These are phyloP conservation scores for Netelia inedita DNA, from an alignment of 2,888 invertebrate genomes.

Conservation along the genomic window DNA sequence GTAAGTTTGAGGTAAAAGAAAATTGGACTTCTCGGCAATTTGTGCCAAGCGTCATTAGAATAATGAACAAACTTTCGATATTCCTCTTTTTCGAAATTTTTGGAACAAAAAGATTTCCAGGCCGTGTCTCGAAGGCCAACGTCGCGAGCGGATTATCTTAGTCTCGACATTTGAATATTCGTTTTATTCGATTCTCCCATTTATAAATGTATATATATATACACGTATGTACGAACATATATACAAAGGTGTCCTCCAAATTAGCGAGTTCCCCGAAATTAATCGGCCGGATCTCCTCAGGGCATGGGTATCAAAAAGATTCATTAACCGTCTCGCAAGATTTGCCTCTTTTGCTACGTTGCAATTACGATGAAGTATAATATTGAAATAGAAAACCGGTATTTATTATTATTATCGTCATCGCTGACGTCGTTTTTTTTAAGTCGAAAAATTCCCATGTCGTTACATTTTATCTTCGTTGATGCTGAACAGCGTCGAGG, in stretches of 20 bases:
- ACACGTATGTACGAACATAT: background rate
- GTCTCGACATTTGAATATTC: constrained; percentile 38
- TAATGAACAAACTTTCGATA: background rate
- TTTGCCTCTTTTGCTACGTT: background rate
- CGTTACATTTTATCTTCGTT: background rate
- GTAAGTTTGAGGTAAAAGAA: background rate
- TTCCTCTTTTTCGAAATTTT: background rate
- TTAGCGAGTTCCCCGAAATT: constrained; percentile 28
- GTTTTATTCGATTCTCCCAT: constrained; percentile 14
- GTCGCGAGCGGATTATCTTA: constrained; percentile 30
- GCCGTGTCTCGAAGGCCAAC: constrained; percentile 14
- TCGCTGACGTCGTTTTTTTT: background rate
- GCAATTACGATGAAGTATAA: background rate
- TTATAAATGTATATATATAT: background rate
- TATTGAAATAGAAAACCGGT: constrained; percentile 5
- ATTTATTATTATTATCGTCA: background rate
- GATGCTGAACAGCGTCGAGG: too few relatives aligned
- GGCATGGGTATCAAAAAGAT: constrained; percentile 34
- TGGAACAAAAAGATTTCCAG: constrained; percentile 5
- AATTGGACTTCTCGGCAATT: background rate
- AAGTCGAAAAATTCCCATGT: background rate
- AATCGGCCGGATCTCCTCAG: constrained; percentile 6
- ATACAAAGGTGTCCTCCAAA: constrained; percentile 2
- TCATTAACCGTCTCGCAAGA: background rate
- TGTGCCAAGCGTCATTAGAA: background rate